Evolutionary conservation across 2,113 vertebrate genomes (phyloP), one percentile per base, ranked within the genome.

Genomic region (Ochotona curzoniae): DNA sequence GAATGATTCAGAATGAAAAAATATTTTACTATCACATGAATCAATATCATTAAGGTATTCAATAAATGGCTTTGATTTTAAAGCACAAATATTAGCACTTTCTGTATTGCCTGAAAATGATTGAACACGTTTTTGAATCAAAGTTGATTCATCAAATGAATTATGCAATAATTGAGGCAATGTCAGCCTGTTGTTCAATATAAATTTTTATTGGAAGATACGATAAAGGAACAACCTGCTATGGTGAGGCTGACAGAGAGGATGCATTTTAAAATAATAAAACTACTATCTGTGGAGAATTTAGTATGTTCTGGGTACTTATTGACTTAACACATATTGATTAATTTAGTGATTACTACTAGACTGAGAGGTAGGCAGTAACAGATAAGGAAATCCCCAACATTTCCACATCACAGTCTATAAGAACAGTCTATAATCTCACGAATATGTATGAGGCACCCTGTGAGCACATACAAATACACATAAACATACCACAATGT

Each of bases 31-130:
- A 9, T n/a, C 78, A 76, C 2, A 85, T 23, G 26, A 88, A 92
- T 78, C 51, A 78, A 3, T 91, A 87, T 32, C 67, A 82, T 32
- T 71, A 82, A 78, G 44, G 3, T 84, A 91, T 49, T 51, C 84
- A 93, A 88, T n/a, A 86, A 81, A 87, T n/a, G 47, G 49, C 23
- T 82, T 84, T 90, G 32, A 51, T 47, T 91, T 84, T 51, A 91
- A 88, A 93, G 93, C 60, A 66, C 1, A n/a, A 78, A 87, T 17
- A 86, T 30, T 73, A 49, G 23, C 70, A 93, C 73, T 74, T 91
- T 28, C 7, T 49, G 11, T 28, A 35, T 47, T 15, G 9, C 47
- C 76, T 71, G 54, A 93, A 79, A 87, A 54, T 7, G 44, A 23
- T 35, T 82, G 23, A 7, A 32, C 69, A 9, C 4, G 88, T 70